Base-by-base conservation (phyloP, 1,140 invertebrate species). In the Brachionus asplanchnoidis region DNA sequence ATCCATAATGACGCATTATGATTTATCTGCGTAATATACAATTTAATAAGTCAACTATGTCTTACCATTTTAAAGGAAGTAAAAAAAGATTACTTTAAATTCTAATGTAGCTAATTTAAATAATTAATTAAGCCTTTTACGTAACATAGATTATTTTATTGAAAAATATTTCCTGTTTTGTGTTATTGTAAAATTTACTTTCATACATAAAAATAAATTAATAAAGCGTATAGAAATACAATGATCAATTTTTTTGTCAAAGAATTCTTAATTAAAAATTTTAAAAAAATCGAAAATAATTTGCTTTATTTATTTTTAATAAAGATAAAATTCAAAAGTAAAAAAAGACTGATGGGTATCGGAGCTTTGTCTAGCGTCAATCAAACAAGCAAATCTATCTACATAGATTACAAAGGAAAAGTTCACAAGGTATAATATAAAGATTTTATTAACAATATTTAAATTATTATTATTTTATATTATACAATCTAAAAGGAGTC, bases 351-450 rank as follows among this genome's bases (percentile, higher is more conserved):
- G 5, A 77, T 77, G 73, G 73, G 73, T 12, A 77, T 77, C 9
- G 73, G 73, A 20, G 73, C 73, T 23, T 50, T 77, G 42, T 36
- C 73, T 11, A 14, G 42, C 12, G 8, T 23, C 26, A 46, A 46
- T 50, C 42, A 46, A 26, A 14, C 50, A 11, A 77, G 8, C 17
- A 75, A 77, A 50, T 77, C 46, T n/a, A 77, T 77, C 23, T 77
- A 77, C 26, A 77, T 77, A 26, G 73, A 77, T 77, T 50, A 77
- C 26, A 77, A 77, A 50, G 73, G 42, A 50, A 77, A 77, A 28
- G 20, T 77, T 50, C 46, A 77, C 2, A 77, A 77, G 42, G 73
- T 77, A 77, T 36, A 23, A 40, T 73, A 42, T 53, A 12, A n/a
- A n/a, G n/a, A n/a, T n/a, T n/a, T n/a, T n/a, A n/a, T n/a, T n/a